Evolutionary conservation across 64 coral and sea anemone species (phyloP).

Genomic region (Montipora sp.): DNA sequence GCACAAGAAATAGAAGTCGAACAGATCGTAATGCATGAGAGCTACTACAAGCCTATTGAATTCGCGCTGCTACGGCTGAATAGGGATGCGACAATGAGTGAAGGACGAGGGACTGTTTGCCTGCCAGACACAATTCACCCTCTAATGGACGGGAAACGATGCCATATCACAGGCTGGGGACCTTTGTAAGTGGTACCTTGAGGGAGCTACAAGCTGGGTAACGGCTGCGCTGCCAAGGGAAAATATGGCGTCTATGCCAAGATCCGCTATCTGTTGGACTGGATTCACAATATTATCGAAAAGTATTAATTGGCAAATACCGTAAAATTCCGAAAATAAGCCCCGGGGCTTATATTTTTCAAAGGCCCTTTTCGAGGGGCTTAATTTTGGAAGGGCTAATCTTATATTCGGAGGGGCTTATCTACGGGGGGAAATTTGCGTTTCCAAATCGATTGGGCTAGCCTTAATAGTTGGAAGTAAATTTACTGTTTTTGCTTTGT

Average conservation of each 20-base stretch:
- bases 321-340: no score
- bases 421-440: no score
- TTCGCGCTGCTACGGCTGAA: neutral
- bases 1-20: neutral
- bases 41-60: neutral
- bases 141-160: neutral
- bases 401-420: no score
- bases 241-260: conserved; percentile 51
- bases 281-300: conserved; percentile 12
- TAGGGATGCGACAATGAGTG: neutral
- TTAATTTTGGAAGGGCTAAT: no score
- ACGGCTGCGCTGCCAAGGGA: conserved; percentile 23
- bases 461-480: no score
- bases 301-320: no score
- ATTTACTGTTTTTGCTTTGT: no score
- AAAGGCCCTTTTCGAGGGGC: no score
- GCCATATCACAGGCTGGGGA: conserved; percentile 70
- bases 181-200: conserved; percentile 21
- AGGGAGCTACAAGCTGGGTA: conserved; percentile 60
- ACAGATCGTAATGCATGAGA: neutral
- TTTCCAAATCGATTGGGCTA: no score
- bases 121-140: neutral
- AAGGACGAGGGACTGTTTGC: neutral
- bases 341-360: no score
- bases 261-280: neutral